Evolutionary conservation across 2,113 vertebrate species (phyloP).

Genomic region (Osmerus mordax): DNA sequence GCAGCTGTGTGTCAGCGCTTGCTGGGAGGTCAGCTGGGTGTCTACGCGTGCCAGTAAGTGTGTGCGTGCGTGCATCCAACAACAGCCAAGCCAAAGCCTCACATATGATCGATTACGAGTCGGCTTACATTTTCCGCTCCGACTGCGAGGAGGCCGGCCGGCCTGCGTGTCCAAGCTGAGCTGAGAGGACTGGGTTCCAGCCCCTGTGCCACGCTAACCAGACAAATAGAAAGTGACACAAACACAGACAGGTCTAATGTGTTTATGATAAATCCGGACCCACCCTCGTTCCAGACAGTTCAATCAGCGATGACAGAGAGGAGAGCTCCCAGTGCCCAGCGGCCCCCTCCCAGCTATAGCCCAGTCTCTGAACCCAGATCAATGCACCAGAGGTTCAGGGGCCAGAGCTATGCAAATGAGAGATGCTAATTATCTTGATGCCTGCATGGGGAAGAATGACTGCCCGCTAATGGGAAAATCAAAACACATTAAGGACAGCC

Average conservation of each 20-base stretch:
- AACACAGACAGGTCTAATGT: slow-evolving; percentile 23
- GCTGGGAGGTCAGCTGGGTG: slow-evolving; percentile 10
- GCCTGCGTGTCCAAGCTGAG: background rate
- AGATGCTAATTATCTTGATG: slow-evolving; percentile 66
- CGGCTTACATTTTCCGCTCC: slow-evolving; percentile 31
- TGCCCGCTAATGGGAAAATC: slow-evolving; percentile 72
- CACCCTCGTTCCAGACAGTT: background rate
- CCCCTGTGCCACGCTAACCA: slow-evolving; percentile 15
- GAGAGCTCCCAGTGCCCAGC: no score
- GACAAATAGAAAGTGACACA: slow-evolving; percentile 42
- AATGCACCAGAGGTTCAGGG: slow-evolving; percentile 54
- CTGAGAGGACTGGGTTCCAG: slow-evolving; percentile 1
- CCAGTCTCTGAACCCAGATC: slow-evolving; percentile 29
- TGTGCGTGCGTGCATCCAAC: background rate
- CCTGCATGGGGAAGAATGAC: slow-evolving; percentile 56
- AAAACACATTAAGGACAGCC: slow-evolving; percentile 69
- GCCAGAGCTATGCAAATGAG: slow-evolving; percentile 67
- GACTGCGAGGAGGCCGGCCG: slow-evolving; percentile 7
- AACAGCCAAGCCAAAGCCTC: slow-evolving; percentile 16
- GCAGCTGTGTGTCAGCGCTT: slow-evolving; percentile 21
- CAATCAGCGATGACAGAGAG: background rate
- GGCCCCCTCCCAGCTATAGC: no score
- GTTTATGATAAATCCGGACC: slow-evolving; percentile 16
- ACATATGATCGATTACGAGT: slow-evolving; percentile 29
- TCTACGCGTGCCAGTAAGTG: slow-evolving; percentile 1